phyloP scores from a whole-genome alignment of 1,140 invertebrate genomes.

The Battus philenor region DNA sequence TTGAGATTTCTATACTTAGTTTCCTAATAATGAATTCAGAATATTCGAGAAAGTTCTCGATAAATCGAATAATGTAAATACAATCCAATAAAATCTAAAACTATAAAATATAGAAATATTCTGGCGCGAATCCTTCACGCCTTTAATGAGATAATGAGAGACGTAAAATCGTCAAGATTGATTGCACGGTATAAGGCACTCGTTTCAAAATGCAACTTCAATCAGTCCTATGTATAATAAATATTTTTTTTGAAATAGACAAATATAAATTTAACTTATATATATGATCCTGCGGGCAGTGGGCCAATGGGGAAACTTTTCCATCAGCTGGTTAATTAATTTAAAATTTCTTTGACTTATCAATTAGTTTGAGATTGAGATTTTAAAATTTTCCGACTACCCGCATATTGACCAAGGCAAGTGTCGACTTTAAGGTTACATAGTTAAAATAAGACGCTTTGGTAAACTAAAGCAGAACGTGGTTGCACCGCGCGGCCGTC shows the following conservation, averaged over 20 bases:
- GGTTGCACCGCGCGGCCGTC: constrained; percentile 19
- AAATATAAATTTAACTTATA: constrained; percentile 9
- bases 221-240: constrained; percentile 15
- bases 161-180: background rate
- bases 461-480: constrained; percentile 30
- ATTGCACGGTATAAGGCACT: constrained; percentile 16
- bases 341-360: too few species aligned
- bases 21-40: background rate
- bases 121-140: constrained; percentile 1
- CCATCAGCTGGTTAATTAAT: too few species aligned
- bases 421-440: constrained; percentile 8
- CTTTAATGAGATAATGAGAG: background rate
- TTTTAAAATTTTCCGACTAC: too few species aligned
- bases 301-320: too few species aligned
- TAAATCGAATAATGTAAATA: background rate
- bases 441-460: constrained; percentile 36
- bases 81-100: background rate
- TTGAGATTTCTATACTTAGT: constrained; percentile 5
- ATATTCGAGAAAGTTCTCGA: constrained; percentile 6
- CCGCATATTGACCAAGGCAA: constrained; percentile 7
- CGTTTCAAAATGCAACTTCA: constrained; percentile 9
- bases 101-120: background rate
- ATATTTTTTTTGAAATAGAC: constrained; percentile 3
- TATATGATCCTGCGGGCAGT: background rate
- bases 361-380: too few species aligned